phyloP scores from a whole-genome alignment of 2,113 vertebrate species.

The Chionomys nivalis region DNA sequence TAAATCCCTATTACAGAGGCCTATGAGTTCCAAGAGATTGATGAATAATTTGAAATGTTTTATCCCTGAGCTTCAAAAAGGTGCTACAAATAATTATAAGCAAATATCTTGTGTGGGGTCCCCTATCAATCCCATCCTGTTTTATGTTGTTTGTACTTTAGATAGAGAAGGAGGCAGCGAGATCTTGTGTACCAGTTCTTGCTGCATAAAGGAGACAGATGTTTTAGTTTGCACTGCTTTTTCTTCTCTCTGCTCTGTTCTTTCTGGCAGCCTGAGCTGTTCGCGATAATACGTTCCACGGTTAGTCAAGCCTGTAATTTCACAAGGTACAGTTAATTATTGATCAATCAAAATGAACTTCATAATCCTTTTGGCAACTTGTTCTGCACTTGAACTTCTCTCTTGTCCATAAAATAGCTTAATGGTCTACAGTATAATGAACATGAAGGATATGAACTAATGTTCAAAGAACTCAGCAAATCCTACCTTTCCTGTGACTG shows the following conservation, averaged over 20 bases:
- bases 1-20: constrained; percentile 87
- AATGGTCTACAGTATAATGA: constrained; percentile 77
- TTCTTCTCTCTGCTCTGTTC: constrained; percentile 71
- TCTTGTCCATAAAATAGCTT: constrained; percentile 54
- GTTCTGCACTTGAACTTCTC: constrained; percentile 71
- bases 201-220: constrained; percentile 70
- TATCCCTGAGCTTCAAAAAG: constrained; percentile 89
- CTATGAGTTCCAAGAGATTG: constrained; percentile 85
- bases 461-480: constrained; percentile 77
- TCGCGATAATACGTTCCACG: constrained; percentile 58
- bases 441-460: constrained; percentile 73
- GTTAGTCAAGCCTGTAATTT: constrained; percentile 74
- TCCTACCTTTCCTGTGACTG: constrained; percentile 76
- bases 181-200: constrained; percentile 75
- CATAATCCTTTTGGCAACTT: constrained; percentile 64
- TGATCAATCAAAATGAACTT: constrained; percentile 77
- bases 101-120: constrained; percentile 87
- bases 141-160: constrained; percentile 82
- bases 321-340: constrained; percentile 74
- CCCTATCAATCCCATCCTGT: constrained; percentile 82
- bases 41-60: constrained; percentile 91
- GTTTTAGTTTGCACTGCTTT: constrained; percentile 45
- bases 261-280: constrained; percentile 68
- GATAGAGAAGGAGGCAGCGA: constrained; percentile 69
- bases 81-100: constrained; percentile 91